Percentiles rank a stretch among this genome's conserved stretches.
Conservation (phyloP, 64 coral and sea anemone genomes). For the Stichodactyla mertensii region DNA sequence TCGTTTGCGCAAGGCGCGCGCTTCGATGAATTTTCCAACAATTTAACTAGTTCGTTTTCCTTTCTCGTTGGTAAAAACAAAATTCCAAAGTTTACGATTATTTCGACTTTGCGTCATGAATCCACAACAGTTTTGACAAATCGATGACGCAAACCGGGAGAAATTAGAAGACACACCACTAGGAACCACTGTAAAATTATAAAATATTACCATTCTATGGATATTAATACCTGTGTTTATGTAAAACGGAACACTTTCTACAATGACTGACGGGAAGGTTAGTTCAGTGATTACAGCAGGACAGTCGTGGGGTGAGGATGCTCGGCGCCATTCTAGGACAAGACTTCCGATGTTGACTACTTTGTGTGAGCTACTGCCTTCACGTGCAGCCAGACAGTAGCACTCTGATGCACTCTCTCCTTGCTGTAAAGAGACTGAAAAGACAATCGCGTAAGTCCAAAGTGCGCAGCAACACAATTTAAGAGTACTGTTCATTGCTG, state of each 20-base stretch:
- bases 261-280: constrained; percentile 84
- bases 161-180: too few relatives aligned
- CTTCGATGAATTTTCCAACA: too few relatives aligned
- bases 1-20: too few relatives aligned
- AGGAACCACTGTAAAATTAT: too few relatives aligned
- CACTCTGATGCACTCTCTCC: constrained; percentile 93
- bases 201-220: neutral
- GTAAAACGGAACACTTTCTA: constrained; percentile 81
- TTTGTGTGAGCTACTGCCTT: constrained; percentile 56
- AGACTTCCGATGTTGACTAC: constrained; percentile 84
- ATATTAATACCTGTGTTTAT: constrained; percentile 78
- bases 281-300: constrained; percentile 89
- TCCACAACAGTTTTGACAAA: too few relatives aligned
- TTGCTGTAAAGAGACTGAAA: constrained; percentile 85
- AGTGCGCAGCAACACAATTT: too few relatives aligned
- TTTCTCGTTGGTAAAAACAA: too few relatives aligned
- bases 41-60: too few relatives aligned
- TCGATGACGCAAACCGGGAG: too few relatives aligned
- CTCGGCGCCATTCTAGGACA: constrained; percentile 79
- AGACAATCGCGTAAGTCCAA: neutral
- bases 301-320: constrained; percentile 48
- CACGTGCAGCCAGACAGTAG: constrained; percentile 77
- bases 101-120: too few relatives aligned
- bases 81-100: too few relatives aligned
- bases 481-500: too few relatives aligned